These are phyloP conservation scores for Steatornis caripensis DNA, from an alignment of 2,113 vertebrate species.

Conservation along the genomic window DNA sequence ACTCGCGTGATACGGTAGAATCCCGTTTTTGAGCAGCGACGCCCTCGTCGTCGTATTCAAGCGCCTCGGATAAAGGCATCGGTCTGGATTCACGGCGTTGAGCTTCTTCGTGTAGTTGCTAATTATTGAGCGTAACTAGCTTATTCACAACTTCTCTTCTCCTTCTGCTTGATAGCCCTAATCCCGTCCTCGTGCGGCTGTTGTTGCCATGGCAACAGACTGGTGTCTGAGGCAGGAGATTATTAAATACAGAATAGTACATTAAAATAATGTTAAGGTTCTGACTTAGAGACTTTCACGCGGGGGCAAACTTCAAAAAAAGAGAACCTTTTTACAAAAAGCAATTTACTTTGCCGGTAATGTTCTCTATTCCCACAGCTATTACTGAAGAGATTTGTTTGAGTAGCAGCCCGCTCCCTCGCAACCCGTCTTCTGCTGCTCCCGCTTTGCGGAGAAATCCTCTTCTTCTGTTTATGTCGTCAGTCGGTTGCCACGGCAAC, in stretches of 20 bases:
- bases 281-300: constrained; percentile 67
- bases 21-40: constrained; percentile 40
- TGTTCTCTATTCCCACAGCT: constrained; percentile 64
- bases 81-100: constrained; percentile 61
- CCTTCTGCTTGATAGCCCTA: constrained; percentile 64
- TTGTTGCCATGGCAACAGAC: constrained; percentile 80
- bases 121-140: constrained; percentile 72
- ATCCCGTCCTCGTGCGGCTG: constrained; percentile 68
- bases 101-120: constrained; percentile 43
- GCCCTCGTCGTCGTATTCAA: constrained; percentile 43
- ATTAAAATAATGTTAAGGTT: constrained; percentile 76
- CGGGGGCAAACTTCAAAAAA: constrained; percentile 68
- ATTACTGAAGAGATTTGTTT: constrained; percentile 51
- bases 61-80: constrained; percentile 59
- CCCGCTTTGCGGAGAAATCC: constrained; percentile 60
- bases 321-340: constrained; percentile 41
- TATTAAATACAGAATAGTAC: constrained; percentile 72
- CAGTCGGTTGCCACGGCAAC: constrained; percentile 71
- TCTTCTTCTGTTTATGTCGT: constrained; percentile 65
- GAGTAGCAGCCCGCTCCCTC: constrained; percentile 63
- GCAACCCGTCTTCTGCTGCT: constrained; percentile 54
- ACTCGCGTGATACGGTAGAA: background rate
- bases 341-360: constrained; percentile 59
- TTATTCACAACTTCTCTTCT: constrained; percentile 73
- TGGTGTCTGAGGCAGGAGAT: constrained; percentile 71